Evolutionary conservation across 2,113 vertebrate genomes (phyloP), one percentile per base, ranked within the genome.

Genomic region (Eubucco bourcierii): DNA sequence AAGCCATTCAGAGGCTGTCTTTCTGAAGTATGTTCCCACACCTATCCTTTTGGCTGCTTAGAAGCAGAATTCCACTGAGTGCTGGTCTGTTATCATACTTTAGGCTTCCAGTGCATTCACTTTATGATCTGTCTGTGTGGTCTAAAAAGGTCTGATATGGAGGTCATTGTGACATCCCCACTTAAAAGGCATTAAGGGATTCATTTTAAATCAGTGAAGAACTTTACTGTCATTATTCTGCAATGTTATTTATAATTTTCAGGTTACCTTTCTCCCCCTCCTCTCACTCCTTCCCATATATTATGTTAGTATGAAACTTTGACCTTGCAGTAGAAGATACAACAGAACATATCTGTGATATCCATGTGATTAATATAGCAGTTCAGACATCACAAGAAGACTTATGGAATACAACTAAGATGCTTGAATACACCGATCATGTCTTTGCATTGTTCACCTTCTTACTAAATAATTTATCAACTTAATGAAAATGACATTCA

Each of bases 401-500:
- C 95, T 95, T 88, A 95, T 78, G 92, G 96, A 97, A 97, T 95
- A 91, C 91, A 97, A 96, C 91, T 88, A 79, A 95, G 94, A 97
- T 89, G 94, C 95, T 82, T 95, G 94, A 96, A 94, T 94, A 97
- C 95, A 95, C 93, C 70, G 80, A 95, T 68, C 71, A 95, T 96
- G 94, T 96, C 83, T 92, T 87, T 2, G 55, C 27, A 33, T 95
- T 93, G 65, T 92, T 97, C 97, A 97, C 96, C 95, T 97, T 96
- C 95, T 95, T 94, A 88, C 96, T 97, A 97, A 98, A 98, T 98
- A 98, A 98, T 98, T 98, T 97, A 98, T 98, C 97, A 98, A 95
- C 94, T 96, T 98, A 98, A 98, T 96, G 97, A 98, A 98, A 98
- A 98, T 97, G 97, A 95, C 97, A 97, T 97, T 97, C 97, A 97